These are phyloP conservation scores for Agriopis marginaria DNA, from an alignment of 2,888 invertebrate species.

Conservation along the genomic window DNA sequence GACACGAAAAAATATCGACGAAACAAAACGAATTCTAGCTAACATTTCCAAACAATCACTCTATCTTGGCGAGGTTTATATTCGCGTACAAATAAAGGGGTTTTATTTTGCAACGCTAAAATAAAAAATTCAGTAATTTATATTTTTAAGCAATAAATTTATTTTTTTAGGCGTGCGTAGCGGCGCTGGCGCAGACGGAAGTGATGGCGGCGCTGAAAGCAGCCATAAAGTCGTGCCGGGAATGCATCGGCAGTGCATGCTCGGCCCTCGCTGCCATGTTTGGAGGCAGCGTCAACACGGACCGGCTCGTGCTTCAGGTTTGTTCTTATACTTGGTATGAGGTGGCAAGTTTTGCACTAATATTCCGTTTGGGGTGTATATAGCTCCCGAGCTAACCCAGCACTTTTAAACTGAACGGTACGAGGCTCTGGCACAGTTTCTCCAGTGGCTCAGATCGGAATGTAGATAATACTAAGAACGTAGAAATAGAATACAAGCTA, in stretches of 20 bases:
- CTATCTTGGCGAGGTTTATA: not conserved
- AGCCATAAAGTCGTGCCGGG: slow-evolving; percentile 95
- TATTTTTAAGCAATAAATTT: not conserved
- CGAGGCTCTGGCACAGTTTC: too few species aligned
- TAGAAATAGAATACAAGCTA: too few species aligned
- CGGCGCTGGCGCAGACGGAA: slow-evolving; percentile 94
- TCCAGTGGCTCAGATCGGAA: too few species aligned
- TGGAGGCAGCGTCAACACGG: slow-evolving; percentile 78
- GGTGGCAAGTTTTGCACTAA: too few species aligned
- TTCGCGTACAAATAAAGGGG: not conserved
- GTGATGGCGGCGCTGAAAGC: slow-evolving; percentile 95
- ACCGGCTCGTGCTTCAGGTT: slow-evolving; percentile 77
- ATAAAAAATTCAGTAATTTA: too few species aligned
- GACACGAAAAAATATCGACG: not conserved
- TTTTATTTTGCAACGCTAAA: too few species aligned
- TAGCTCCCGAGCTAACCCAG: too few species aligned
- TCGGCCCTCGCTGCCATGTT: slow-evolving; percentile 96
- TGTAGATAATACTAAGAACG: too few species aligned
- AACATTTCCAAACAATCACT: not conserved
- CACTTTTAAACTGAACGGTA: too few species aligned
- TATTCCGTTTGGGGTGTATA: too few species aligned
- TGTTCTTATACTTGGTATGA: too few species aligned
- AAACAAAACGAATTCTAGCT: too few species aligned
- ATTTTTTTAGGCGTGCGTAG: slow-evolving; percentile 90
- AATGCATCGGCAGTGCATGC: slow-evolving; percentile 94